A percentile compares a stretch with the other conserved stretches of the same genome.
Conservation (phyloP, 2,888 invertebrate genomes). For the Crematogaster levior region DNA sequence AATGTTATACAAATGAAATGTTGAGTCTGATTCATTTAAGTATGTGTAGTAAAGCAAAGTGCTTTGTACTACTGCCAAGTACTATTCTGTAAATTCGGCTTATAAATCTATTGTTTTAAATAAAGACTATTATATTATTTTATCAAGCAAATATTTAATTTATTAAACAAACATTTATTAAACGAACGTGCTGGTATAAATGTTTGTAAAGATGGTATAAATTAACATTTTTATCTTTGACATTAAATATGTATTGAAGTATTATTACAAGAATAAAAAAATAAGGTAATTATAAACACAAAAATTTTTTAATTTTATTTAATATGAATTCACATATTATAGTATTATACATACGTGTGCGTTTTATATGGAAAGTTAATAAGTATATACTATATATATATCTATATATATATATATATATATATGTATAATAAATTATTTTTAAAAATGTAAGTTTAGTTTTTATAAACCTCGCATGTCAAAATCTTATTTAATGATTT, state of each 20-base stretch:
- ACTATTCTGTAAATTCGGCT: background rate
- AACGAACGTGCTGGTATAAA: background rate
- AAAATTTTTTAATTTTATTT: background rate
- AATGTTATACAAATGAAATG: too few relatives aligned
- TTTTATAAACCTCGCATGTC: background rate
- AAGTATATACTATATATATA: too few relatives aligned
- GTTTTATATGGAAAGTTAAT: background rate
- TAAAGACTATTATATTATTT: background rate
- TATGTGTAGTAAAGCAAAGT: too few relatives aligned
- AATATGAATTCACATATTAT: background rate
- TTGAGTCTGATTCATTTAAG: too few relatives aligned
- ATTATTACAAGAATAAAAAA: background rate
- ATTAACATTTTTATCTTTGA: background rate
- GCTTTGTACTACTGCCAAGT: too few relatives aligned
- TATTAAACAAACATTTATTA: background rate
- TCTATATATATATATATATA: too few relatives aligned
- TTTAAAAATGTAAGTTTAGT: background rate
- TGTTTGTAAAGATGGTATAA: too few relatives aligned
- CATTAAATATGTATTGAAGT: background rate
- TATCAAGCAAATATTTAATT: background rate
- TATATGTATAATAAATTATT: background rate
- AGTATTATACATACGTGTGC: background rate
- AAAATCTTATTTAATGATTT: constrained; percentile 4
- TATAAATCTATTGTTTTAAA: background rate
- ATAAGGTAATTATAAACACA: background rate